Percentiles rank a stretch among this genome's conserved stretches.
These are phyloP conservation scores for Synergus umbraculus DNA, from an alignment of 2,888 invertebrate species.

Conservation along the genomic window DNA sequence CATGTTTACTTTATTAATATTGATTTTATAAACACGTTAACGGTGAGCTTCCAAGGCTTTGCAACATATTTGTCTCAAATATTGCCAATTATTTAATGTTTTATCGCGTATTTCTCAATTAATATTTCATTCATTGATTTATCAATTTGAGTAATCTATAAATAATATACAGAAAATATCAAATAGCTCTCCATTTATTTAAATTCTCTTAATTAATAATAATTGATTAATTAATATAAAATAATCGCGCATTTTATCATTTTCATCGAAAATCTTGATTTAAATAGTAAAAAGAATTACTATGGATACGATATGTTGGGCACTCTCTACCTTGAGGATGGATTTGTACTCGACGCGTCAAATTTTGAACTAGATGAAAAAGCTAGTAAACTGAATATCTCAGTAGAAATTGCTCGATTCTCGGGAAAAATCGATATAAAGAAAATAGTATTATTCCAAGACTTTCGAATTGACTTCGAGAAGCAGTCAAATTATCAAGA, in stretches of 20 bases:
- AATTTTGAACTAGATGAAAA: constrained; percentile 4
- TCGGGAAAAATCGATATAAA: background rate
- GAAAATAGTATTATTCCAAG: constrained; percentile 17
- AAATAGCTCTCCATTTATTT: no score
- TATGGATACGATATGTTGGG: constrained; percentile 14
- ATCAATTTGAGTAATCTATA: background rate
- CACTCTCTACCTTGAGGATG: background rate
- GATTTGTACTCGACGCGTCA: background rate
- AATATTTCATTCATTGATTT: background rate
- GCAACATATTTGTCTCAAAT: background rate
- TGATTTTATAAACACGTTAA: no score
- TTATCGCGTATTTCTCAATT: background rate
- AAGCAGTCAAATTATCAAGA: background rate
- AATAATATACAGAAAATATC: background rate
- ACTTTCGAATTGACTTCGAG: background rate
- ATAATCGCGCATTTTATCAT: no score
- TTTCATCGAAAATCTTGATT: background rate
- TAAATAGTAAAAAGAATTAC: background rate
- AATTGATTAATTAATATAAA: no score
- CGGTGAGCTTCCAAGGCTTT: no score
- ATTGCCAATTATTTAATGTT: background rate
- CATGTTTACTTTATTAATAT: no score
- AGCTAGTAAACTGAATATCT: background rate
- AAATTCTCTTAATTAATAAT: no score
- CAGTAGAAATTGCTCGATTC: background rate